Evolutionary conservation across 2,113 vertebrate genomes (phyloP), one percentile per base, ranked within the genome.

Genomic region (Nicator chloris): DNA sequence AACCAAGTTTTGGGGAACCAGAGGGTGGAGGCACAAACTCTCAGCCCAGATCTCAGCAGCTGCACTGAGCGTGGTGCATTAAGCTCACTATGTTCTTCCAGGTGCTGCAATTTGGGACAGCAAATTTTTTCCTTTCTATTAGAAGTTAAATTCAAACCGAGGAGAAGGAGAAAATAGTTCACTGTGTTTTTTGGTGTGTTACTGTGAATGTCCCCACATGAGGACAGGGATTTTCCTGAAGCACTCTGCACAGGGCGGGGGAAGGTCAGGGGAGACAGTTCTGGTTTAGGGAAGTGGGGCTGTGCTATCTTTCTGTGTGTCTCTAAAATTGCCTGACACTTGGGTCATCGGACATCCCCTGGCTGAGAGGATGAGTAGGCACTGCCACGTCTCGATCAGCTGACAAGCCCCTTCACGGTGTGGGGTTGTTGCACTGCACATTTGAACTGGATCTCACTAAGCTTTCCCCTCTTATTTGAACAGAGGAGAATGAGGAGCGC

Each of bases 401-500:
- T 86, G 83, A 82, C 33, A 23, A 70, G 50, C 35, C 18, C 10
- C 16, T 35, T 10, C 9, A 9, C 39, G 20, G 2, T 61, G 69
- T 83, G 45, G 11, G 17, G 6, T 9, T 30, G 65, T 39, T 92
- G 57, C 40, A 63, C n/a, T 11, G 33, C 63, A 12, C 30, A 2
- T 78, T 39, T 75, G 54, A 65, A 49, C 50, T 27, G 3, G 8
- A 6, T 42, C 89, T 97, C 49, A 94, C 79, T 15, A 3, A 70
- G 14, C 10, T 59, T 82, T 88, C 63, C 44, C 49, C 12, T 96
- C 92, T 72, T 92, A 8, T 66, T 86, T 82, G 27, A 15, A n/a
- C 98, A 99, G 99, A 99, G 96, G 99, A 99, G 95, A 99, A 99
- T 30, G 99, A 99, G 40, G 99, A 99, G 26, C 98, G 99, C 69